phyloP scores from a whole-genome alignment of 2,888 invertebrate genomes.

The Amiota minor region DNA sequence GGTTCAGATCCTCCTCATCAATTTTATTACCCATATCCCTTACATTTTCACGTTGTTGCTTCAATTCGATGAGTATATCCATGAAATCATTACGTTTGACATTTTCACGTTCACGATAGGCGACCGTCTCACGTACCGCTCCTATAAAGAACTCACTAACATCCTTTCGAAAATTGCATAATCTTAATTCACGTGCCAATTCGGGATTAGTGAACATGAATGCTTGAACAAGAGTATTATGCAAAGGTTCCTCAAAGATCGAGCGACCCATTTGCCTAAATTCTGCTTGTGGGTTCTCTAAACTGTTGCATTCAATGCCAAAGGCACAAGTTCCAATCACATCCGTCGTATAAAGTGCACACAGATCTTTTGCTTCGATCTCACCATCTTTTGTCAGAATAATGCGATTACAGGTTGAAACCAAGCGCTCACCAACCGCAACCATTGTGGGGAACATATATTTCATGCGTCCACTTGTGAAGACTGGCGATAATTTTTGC shows the following conservation, averaged over 20 bases:
- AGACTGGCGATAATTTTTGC: constrained; percentile 72
- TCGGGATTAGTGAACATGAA: constrained; percentile 52
- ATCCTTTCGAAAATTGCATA: constrained; percentile 55
- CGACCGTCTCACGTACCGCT: constrained; percentile 73
- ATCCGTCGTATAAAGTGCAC: constrained; percentile 75
- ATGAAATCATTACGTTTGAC: constrained; percentile 75
- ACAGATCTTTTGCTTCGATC: constrained; percentile 72
- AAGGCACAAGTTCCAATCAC: constrained; percentile 75
- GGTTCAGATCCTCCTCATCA: constrained; percentile 47
- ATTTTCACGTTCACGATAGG: constrained; percentile 66
- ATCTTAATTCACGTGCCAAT: constrained; percentile 50
- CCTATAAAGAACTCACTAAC: constrained; percentile 62
- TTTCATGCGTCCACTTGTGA: constrained; percentile 74
- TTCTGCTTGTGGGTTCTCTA: constrained; percentile 70
- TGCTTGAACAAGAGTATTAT: constrained; percentile 40
- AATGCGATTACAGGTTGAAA: constrained; percentile 9
- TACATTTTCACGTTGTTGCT: neutral
- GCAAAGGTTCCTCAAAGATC: constrained; percentile 40
- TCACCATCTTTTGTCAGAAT: neutral
- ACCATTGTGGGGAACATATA: constrained; percentile 71
- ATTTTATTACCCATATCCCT: constrained; percentile 62
- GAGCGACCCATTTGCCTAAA: constrained; percentile 63
- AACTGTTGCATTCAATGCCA: constrained; percentile 74
- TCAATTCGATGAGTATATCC: constrained; percentile 72
- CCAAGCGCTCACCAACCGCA: constrained; percentile 42